Conservation (phyloP, 2,113 vertebrate species). For the Cricetomys ansorgei region DNA sequence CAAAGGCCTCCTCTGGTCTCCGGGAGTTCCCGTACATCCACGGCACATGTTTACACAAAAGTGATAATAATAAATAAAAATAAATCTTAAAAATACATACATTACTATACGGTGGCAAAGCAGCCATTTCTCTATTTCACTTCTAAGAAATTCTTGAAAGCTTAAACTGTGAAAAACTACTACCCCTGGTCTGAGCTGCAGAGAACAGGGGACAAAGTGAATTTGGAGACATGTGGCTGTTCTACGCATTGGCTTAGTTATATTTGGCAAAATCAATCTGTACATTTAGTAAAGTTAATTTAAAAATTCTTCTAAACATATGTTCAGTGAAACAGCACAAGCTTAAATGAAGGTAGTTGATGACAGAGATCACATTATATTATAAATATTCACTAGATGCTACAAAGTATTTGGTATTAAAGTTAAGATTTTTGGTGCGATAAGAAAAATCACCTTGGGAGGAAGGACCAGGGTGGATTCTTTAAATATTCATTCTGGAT, state of each 20-base stretch:
- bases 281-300: conserved; percentile 6
- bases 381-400: conserved; percentile 28
- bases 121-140: not conserved
- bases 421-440: not conserved
- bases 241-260: not conserved
- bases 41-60: not conserved
- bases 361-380: not conserved
- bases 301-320: conserved; percentile 42
- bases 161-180: not conserved
- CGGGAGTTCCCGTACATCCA: too few relatives aligned
- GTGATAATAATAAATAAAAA: not conserved
- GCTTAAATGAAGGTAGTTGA: conserved; percentile 38
- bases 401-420: conserved; percentile 46
- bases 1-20: not conserved
- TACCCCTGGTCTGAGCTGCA: too few relatives aligned
- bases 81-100: not conserved
- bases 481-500: not conserved
- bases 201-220: not conserved
- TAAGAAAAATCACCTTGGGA: not conserved
- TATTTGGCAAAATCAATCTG: conserved; percentile 14
- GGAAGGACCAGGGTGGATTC: not conserved
- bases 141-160: not conserved
- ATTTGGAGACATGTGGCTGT: not conserved
- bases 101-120: not conserved
- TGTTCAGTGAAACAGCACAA: conserved; percentile 11